A percentile compares a stretch with the other conserved stretches of the same genome.
Evolutionary conservation across 2,888 invertebrate genomes (phyloP).

Genomic region (Andrena praecox): DNA sequence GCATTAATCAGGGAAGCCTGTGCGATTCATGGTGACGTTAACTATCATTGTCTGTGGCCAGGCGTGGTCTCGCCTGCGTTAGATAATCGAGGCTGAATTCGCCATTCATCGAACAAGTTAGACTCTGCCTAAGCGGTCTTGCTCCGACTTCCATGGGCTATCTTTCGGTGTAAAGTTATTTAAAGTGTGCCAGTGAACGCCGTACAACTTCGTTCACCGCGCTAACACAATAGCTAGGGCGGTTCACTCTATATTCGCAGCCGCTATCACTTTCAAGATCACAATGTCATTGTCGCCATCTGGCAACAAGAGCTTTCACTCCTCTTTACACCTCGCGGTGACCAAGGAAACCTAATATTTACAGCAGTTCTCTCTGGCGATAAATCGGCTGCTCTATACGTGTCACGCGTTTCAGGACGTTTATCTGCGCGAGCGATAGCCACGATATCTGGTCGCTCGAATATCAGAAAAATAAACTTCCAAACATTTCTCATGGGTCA

Average conservation of each 20-base stretch:
- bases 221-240: neutral
- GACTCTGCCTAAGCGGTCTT: too few relatives aligned
- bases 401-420: neutral
- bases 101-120: too few relatives aligned
- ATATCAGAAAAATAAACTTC: neutral
- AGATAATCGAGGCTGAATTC: neutral
- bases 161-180: neutral
- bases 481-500: neutral
- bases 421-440: neutral
- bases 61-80: neutral
- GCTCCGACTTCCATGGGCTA: neutral
- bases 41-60: neutral
- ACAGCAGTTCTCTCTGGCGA: neutral
- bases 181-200: neutral
- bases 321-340: conserved; percentile 70
- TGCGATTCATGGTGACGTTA: neutral
- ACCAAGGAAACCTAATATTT: conserved; percentile 25
- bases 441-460: neutral
- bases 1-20: neutral
- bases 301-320: conserved; percentile 71
- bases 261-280: conserved; percentile 31
- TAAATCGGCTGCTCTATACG: neutral
- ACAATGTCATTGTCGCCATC: conserved; percentile 73
- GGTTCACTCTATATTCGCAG: neutral
- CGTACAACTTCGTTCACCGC: neutral